phyloP scores from a whole-genome alignment of 2,113 vertebrate genomes.

The Prochilodus magdalenae region DNA sequence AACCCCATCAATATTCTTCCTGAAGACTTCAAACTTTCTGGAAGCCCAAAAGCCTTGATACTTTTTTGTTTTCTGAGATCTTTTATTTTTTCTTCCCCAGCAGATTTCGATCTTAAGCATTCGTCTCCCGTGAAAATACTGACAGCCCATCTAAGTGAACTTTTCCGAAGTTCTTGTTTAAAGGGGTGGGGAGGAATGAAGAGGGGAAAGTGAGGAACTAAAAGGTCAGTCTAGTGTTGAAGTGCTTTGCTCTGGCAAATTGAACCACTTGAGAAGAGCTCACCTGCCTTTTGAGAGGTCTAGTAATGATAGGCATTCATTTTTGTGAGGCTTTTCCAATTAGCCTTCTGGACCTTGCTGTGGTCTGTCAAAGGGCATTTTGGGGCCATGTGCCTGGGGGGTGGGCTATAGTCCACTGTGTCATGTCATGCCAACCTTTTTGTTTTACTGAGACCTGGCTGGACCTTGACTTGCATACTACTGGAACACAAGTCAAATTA shows the following conservation, averaged over 20 bases:
- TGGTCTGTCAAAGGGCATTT: not conserved
- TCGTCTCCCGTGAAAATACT: slow-evolving; percentile 35
- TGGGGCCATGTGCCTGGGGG: not conserved
- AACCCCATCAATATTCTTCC: slow-evolving; percentile 42
- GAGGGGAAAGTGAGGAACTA: slow-evolving; percentile 4
- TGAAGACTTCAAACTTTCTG: slow-evolving; percentile 40
- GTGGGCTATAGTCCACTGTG: not conserved
- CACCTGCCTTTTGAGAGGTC: slow-evolving; percentile 39
- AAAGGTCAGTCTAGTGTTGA: slow-evolving; percentile 55
- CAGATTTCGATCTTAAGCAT: slow-evolving; percentile 32
- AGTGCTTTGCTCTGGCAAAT: slow-evolving; percentile 36
- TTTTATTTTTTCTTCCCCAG: slow-evolving; percentile 18
- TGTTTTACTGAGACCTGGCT: not conserved
- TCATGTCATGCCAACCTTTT: not conserved
- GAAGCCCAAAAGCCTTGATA: not conserved
- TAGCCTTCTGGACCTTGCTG: slow-evolving; percentile 43
- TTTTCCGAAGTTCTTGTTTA: not conserved
- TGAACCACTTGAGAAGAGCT: slow-evolving; percentile 17
- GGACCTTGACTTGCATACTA: too few species aligned
- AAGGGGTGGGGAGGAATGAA: not conserved
- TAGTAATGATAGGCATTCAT: slow-evolving; percentile 61
- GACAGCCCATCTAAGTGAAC: slow-evolving; percentile 28
- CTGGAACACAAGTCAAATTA: too few species aligned
- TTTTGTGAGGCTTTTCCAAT: slow-evolving; percentile 56
- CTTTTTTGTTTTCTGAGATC: slow-evolving; percentile 50